Evolutionary conservation across 2,888 invertebrate genomes (phyloP).

Genomic region (Luperina testacea): DNA sequence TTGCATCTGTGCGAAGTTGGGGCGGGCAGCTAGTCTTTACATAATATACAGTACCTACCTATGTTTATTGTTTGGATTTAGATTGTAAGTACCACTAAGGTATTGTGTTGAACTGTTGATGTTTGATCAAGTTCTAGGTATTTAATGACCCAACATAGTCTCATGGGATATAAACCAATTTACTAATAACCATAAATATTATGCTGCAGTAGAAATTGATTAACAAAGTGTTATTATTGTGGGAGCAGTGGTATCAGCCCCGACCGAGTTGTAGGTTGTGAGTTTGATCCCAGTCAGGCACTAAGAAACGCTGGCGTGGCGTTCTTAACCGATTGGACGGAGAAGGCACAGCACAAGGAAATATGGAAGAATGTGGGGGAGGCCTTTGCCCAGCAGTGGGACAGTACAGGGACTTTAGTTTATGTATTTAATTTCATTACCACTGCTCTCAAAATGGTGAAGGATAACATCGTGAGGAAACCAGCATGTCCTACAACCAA

Average conservation of each 20-base stretch:
- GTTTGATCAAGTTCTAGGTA: constrained; percentile 18
- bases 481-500: background rate
- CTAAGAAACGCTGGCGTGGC: too few species aligned
- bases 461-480: background rate
- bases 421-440: background rate
- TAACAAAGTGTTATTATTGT: constrained; percentile 1
- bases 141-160: constrained; percentile 13
- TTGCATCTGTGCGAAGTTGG: too few species aligned
- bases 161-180: constrained; percentile 19
- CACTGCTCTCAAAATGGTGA: background rate
- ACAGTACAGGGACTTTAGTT: too few species aligned
- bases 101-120: background rate
- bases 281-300: background rate
- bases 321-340: too few species aligned
- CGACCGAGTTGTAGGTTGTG: background rate
- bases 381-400: too few species aligned
- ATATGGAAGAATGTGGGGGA: too few species aligned
- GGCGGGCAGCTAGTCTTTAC: background rate
- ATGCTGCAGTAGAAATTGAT: constrained; percentile 5
- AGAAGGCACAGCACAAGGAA: too few species aligned
- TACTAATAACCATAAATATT: constrained; percentile 1
- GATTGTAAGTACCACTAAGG: constrained; percentile 6
- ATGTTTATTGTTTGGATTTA: constrained; percentile 25
- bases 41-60: background rate
- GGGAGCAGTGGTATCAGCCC: background rate